Conservation (phyloP, 2,888 invertebrate genomes). For the Leistus spinibarbis region DNA sequence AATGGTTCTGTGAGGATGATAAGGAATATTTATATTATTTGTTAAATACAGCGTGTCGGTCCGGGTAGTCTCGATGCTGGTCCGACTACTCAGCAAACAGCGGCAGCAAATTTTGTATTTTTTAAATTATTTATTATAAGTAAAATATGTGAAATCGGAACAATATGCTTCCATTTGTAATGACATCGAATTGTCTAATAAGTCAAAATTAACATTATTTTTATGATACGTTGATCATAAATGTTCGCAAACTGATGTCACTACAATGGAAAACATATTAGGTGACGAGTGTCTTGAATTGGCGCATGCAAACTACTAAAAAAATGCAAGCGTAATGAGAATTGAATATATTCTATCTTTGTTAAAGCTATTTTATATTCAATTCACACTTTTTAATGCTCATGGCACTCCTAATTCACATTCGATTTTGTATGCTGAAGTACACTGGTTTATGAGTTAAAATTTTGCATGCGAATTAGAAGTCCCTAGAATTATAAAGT, state of each 20-base stretch:
- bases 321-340: neutral
- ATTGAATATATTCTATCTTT: neutral
- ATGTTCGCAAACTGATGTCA: too few species aligned
- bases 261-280: neutral
- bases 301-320: neutral
- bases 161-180: neutral
- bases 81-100: slow-evolving; percentile 3
- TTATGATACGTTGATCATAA: too few species aligned
- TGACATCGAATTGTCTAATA: too few species aligned
- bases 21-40: neutral
- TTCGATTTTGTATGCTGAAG: too few species aligned
- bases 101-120: neutral
- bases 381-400: neutral
- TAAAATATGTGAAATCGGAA: slow-evolving; percentile 7
- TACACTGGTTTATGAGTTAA: too few species aligned
- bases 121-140: neutral
- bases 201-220: too few species aligned
- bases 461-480: too few species aligned
- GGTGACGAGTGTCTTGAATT: neutral
- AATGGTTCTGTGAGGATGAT: slow-evolving; percentile 39
- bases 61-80: slow-evolving; percentile 8
- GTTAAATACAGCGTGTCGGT: slow-evolving; percentile 22
- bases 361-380: neutral
- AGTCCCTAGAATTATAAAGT: too few species aligned
- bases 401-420: too few species aligned